phyloP scores from a whole-genome alignment of 2,113 vertebrate genomes.

The Crotalus horridus region DNA sequence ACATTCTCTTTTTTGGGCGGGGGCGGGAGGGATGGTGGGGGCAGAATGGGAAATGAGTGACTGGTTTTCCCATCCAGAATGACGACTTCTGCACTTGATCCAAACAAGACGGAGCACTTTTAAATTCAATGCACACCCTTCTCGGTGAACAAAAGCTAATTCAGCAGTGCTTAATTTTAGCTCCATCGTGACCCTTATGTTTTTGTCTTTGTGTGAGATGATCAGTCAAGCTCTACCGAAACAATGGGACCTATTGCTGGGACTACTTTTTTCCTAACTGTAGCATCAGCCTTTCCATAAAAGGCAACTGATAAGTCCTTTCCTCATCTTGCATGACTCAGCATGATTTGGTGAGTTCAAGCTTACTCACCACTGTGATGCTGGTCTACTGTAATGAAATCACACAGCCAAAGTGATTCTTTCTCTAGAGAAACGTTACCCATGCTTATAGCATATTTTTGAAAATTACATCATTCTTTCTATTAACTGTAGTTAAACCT shows the following conservation, averaged over 20 bases:
- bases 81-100: not conserved
- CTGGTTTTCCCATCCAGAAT: not conserved
- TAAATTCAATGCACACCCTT: not conserved
- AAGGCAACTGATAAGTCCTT: conserved; percentile 38
- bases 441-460: not conserved
- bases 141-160: not conserved
- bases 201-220: not conserved
- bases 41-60: not conserved
- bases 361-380: not conserved
- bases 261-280: not conserved
- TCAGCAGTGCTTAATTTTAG: not conserved
- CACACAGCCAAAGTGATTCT: not conserved
- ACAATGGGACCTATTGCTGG: not conserved
- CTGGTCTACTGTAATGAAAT: conserved; percentile 9
- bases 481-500: not conserved
- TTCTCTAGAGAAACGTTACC: not conserved
- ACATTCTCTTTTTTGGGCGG: not conserved
- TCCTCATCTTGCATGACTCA: conserved; percentile 38
- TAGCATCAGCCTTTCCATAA: conserved; percentile 35
- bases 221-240: not conserved
- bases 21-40: not conserved
- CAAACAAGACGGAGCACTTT: not conserved
- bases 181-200: not conserved
- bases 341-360: conserved; percentile 18
- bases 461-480: not conserved